phyloP scores from a whole-genome alignment of 2,888 invertebrate genomes.

The Hyles lineata region DNA sequence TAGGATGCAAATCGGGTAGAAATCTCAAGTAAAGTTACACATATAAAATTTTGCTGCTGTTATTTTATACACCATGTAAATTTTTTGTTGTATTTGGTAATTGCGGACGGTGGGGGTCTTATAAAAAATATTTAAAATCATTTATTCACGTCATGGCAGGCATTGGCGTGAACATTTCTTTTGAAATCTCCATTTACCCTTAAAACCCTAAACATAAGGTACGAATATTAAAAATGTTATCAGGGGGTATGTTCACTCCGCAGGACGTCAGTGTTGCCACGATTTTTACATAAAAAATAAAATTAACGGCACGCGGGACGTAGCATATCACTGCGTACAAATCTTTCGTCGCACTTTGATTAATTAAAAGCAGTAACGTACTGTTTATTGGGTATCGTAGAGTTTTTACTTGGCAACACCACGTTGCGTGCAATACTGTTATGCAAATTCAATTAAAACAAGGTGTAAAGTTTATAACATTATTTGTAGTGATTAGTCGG shows the following conservation, averaged over 20 bases:
- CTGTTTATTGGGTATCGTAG: slow-evolving; percentile 8
- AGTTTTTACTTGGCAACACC: slow-evolving; percentile 10
- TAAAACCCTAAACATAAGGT: background rate
- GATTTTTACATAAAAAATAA: background rate
- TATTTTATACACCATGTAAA: no score
- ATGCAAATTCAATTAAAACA: slow-evolving; percentile 7
- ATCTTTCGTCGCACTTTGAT: slow-evolving; percentile 27
- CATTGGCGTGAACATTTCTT: background rate
- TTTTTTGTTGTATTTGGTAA: no score
- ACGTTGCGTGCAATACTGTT: slow-evolving; percentile 2
- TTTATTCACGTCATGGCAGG: background rate
- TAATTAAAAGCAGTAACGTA: slow-evolving; percentile 25
- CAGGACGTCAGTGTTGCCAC: slow-evolving; percentile 24
- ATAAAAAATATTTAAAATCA: background rate
- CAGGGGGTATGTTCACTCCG: background rate
- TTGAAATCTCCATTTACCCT: background rate
- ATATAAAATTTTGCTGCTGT: no score
- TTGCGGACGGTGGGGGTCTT: no score
- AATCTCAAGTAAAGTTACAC: no score
- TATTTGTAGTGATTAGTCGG: background rate
- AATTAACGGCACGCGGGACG: slow-evolving; percentile 1
- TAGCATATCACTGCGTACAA: slow-evolving; percentile 7
- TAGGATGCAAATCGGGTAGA: no score
- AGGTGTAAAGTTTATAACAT: slow-evolving; percentile 21
- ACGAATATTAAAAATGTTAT: slow-evolving; percentile 13